Evolutionary conservation across 2,797 vertebrate species (phyloP), one percentile per base, ranked within the genome.

Genomic region (Falco concolor): DNA sequence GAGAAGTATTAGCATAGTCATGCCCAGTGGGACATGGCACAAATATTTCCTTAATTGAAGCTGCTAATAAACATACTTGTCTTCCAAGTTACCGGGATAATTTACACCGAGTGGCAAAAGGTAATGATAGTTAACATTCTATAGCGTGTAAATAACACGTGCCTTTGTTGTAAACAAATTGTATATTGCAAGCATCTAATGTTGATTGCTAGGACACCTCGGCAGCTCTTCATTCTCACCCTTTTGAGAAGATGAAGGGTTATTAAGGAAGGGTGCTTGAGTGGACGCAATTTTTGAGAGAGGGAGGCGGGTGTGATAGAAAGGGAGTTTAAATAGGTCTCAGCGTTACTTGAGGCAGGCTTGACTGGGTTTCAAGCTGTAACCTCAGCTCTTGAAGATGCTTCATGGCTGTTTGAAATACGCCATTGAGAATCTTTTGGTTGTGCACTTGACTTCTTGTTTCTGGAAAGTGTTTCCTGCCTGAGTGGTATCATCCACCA

Each of bases 1-100:
- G 88, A 90, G 84, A 79, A 89, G 84, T 68, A 79, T 87, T 89
- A 87, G 70, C 80, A 65, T 87, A 88, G 90, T 61, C 89, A 44
- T 84, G 70, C 90, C 95, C 87, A 64, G 91, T 82, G 17, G 61
- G 86, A 96, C 91, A 25, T 81, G 40, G 84, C 91, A 86, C 90
- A 92, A 96, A 76, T 82, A 78, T 74, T 93, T 94, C 87, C 72
- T 68, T 94, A 92, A 77, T 89, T 90, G 86, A 82, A 84, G 72
- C 65, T 83, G 84, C 76, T 57, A 80, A 95, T 95, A 93, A 92
- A 95, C 89, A 91, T 80, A 53, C 95, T 97, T 61, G 15, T 95
- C 77, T 50, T 89, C 57, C 47, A 52, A 83, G 64, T 79, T 70
- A 78, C 3, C 18, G 47, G n/a, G 32, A 2, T 63, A 54, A 87